Evolutionary conservation across 2,888 invertebrate species (phyloP), one percentile per base, ranked within the genome.

Genomic region (Rhorus exstirpatorius): DNA sequence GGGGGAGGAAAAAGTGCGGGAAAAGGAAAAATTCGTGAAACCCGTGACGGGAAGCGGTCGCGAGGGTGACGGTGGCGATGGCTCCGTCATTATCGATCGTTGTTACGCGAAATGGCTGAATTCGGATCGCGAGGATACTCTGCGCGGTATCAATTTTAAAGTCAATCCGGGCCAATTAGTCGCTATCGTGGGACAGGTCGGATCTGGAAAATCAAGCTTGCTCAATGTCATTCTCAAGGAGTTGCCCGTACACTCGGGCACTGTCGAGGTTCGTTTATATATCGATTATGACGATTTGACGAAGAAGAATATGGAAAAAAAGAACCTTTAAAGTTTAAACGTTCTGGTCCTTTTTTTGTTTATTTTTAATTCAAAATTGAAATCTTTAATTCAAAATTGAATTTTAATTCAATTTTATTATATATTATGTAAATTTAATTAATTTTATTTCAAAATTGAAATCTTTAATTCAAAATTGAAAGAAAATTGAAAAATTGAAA

Each of bases 121-220:
- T 0, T 70, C 77, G 14, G 89, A 91, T 0, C 81, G 82, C 0
- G 92, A 93, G 26, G 90, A 93, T 55, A 94, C 95, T 0, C 86
- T 95, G 75, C 92, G 92, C 14, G 91, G 94, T 84, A 91, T 95
- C 21, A 94, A 93, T 83, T 85, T 95, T 8, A 31, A 31, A 31
- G 6, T 31, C 3, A 31, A 3, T 31, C 3, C 31, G 31, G 94
- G 94, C 0, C 85, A 93, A 71, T 85, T 95, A 12, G 92, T 94
- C 24, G 95, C 94, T 0, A 90, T 96, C 0, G 94, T 96, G 26
- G 96, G 96, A 2, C 93, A 94, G 8, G 96, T 96, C 0, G 96
- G 96, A 3, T 92, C 95, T 0, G 96, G 96, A 60, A 96, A 96
- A 87, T 92, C 93, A 0, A 93, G 93, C 1, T 67, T 94, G 0